Conservation (phyloP, 2,888 invertebrate species). For the Parnassius orleans region DNA sequence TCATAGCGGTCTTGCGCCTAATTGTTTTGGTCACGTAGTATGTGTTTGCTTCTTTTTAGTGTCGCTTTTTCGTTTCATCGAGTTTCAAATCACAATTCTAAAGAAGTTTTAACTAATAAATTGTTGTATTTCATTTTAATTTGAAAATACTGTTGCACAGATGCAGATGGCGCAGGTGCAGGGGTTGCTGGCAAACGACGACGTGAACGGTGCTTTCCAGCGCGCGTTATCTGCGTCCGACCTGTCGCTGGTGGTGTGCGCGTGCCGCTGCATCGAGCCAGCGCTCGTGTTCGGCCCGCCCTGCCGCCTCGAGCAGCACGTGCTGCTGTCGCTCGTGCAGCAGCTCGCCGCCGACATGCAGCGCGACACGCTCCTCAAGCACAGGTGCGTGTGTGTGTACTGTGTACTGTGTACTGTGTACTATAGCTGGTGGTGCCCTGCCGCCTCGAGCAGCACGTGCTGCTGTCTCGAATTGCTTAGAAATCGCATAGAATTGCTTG, state of each 20-base stretch:
- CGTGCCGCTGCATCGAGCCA: slow-evolving; percentile 92
- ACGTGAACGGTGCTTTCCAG: slow-evolving; percentile 94
- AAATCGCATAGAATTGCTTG: too few relatives aligned
- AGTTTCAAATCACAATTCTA: too few relatives aligned
- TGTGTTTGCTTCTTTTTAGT: background rate
- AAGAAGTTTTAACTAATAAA: too few relatives aligned
- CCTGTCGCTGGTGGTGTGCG: slow-evolving; percentile 90
- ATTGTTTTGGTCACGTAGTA: too few relatives aligned
- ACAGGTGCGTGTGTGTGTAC: slow-evolving; percentile 65
- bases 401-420: slow-evolving; percentile 60
- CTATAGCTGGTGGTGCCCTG: slow-evolving; percentile 64
- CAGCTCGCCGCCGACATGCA: slow-evolving; percentile 95
- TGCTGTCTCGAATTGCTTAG: slow-evolving; percentile 85
- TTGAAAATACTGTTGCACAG: slow-evolving; percentile 43
- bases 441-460: slow-evolving; percentile 90
- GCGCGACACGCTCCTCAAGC: slow-evolving; percentile 81
- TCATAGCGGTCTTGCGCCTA: too few relatives aligned
- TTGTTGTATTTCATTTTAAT: too few relatives aligned
- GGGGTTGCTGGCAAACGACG: slow-evolving; percentile 84
- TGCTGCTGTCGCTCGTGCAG: slow-evolving; percentile 93
- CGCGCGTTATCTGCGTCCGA: slow-evolving; percentile 94
- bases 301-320: slow-evolving; percentile 90
- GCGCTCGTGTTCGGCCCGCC: slow-evolving; percentile 87
- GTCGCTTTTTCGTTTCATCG: too few relatives aligned
- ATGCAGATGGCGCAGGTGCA: slow-evolving; percentile 85